These are phyloP conservation scores for Lordiphosa fenestrarum DNA, from an alignment of 2,888 invertebrate species.

Conservation along the genomic window DNA sequence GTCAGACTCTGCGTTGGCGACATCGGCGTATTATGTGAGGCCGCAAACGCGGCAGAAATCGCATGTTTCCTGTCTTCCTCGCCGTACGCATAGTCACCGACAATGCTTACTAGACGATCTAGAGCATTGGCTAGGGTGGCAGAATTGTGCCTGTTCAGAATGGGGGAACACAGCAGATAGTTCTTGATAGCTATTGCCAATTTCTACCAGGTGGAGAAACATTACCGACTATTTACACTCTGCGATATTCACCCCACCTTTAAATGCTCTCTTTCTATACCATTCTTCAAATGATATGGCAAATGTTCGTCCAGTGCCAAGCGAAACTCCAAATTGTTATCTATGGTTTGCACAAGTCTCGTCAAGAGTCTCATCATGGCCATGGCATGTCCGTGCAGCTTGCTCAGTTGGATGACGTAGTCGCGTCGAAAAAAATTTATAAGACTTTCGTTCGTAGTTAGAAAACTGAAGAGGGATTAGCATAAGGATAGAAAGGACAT, in stretches of 20 bases:
- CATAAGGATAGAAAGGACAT: not conserved
- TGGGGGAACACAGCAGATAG: conserved; percentile 22
- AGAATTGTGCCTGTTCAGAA: conserved; percentile 19
- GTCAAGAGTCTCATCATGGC: conserved; percentile 35
- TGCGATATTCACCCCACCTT: conserved; percentile 21
- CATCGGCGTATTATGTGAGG: no score
- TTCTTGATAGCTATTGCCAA: conserved; percentile 18
- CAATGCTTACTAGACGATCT: conserved; percentile 10
- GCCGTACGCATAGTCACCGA: conserved; percentile 20
- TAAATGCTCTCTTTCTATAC: conserved; percentile 23
- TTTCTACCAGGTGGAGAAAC: conserved; percentile 3
- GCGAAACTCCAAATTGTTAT: conserved; percentile 30
- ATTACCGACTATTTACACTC: no score
- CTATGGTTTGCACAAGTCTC: conserved; percentile 38
- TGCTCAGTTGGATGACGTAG: conserved; percentile 31
- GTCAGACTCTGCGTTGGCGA: no score
- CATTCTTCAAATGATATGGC: conserved; percentile 13
- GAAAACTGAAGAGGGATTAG: conserved; percentile 37
- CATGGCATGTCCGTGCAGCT: conserved; percentile 44
- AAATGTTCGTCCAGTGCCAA: conserved; percentile 25
- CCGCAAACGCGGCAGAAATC: conserved; percentile 12
- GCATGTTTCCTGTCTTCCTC: conserved; percentile 30
- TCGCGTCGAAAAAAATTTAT: conserved; percentile 51
- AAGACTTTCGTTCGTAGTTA: conserved; percentile 36
- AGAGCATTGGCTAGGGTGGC: conserved; percentile 16